Conservation (phyloP, 64 coral and sea anemone species). For the Montipora capricornis region DNA sequence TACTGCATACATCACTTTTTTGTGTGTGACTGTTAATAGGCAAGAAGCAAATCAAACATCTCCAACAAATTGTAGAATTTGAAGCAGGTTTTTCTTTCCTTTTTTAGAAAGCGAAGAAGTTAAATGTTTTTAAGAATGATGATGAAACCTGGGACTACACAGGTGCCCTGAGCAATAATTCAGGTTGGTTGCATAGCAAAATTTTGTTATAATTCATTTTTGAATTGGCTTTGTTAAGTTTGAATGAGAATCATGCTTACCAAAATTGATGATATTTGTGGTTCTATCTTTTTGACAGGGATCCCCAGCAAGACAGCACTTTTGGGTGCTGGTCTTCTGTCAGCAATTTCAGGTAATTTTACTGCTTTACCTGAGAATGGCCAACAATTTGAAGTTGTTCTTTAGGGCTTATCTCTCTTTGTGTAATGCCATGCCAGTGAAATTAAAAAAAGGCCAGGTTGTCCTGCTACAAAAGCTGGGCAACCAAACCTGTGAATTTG, state of each 20-base stretch:
- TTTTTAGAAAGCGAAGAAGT: conserved; percentile 90
- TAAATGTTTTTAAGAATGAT: conserved; percentile 99
- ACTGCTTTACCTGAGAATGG: background rate
- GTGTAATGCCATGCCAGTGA: too few species aligned
- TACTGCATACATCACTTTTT: background rate
- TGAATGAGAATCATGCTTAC: too few species aligned
- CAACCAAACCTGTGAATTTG: too few species aligned
- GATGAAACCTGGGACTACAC: conserved; percentile 99
- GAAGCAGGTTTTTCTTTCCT: background rate
- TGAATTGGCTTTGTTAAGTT: too few species aligned
- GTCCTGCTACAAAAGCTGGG: too few species aligned
- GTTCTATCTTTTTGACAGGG: background rate
- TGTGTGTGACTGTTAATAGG: background rate
- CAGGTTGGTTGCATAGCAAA: conserved; percentile 42
- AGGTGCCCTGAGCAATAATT: conserved; percentile 77
- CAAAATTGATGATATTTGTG: too few species aligned
- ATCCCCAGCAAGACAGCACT: conserved; percentile 94
- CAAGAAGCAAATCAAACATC: background rate
- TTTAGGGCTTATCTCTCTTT: background rate
- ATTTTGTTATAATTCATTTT: too few species aligned
- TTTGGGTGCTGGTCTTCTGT: conserved; percentile 83
- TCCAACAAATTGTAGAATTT: background rate
- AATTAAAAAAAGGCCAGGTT: too few species aligned
- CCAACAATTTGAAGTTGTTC: background rate
- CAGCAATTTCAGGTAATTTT: conserved; percentile 86